These are phyloP conservation scores for Corydoras maculifer DNA, from an alignment of 2,113 vertebrate species.

Conservation along the genomic window DNA sequence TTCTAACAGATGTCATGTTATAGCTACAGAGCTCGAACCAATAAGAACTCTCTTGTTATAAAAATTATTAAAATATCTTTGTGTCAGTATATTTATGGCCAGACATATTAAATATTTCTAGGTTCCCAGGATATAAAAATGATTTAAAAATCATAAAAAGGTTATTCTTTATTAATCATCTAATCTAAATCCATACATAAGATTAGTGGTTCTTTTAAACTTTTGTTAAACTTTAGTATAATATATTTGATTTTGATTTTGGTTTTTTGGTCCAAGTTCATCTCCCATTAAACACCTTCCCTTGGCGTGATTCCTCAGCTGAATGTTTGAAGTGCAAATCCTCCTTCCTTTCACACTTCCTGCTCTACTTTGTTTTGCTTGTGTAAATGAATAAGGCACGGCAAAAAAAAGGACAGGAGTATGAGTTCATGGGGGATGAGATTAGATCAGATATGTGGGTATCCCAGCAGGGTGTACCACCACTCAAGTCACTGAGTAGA, in stretches of 20 bases:
- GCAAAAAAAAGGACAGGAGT: too few species aligned
- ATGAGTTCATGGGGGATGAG: too few species aligned
- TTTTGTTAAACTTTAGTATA: neutral
- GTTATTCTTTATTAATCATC: too few species aligned
- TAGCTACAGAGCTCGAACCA: neutral
- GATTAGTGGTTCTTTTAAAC: neutral
- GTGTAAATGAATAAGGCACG: too few species aligned
- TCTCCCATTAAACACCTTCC: slow-evolving; percentile 13
- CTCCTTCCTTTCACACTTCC: slow-evolving; percentile 29
- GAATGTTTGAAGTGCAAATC: slow-evolving; percentile 45
- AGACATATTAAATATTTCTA: too few species aligned
- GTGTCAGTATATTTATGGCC: too few species aligned
- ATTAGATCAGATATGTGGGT: too few species aligned
- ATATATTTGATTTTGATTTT: neutral
- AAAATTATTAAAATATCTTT: neutral
- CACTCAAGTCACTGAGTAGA: too few species aligned
- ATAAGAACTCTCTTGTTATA: neutral
- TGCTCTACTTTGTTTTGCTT: slow-evolving; percentile 39
- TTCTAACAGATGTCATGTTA: neutral
- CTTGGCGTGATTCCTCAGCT: slow-evolving; percentile 18
- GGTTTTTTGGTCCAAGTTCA: slow-evolving; percentile 14
- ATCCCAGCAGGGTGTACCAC: too few species aligned
- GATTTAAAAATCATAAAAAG: too few species aligned
- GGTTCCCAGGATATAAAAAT: too few species aligned
- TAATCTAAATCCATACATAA: too few species aligned